Conservation (phyloP, 2,888 invertebrate species). For the Seira ritae region DNA sequence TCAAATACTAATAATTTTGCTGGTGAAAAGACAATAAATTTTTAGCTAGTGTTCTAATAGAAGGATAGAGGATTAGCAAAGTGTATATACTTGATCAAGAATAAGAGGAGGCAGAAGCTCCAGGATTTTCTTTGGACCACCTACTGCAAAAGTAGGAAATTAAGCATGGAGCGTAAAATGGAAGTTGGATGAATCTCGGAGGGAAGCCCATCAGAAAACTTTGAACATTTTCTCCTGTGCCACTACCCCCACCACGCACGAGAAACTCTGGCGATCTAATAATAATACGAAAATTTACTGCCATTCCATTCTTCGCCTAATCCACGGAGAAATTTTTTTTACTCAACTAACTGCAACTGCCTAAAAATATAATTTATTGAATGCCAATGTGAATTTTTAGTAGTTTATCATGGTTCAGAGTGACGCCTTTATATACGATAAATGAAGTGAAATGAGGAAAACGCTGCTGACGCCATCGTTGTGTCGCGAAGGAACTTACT, state of each 20-base stretch:
- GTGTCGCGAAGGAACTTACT: conserved; percentile 23
- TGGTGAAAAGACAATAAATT: conserved; percentile 6
- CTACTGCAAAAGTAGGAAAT: conserved; percentile 46
- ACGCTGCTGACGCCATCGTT: background rate
- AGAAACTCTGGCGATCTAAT: too few relatives aligned
- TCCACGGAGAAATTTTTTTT: background rate
- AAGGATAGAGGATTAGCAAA: background rate
- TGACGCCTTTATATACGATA: background rate
- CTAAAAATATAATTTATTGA: background rate
- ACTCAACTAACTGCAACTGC: background rate
- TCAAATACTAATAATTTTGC: background rate
- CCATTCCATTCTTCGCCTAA: background rate
- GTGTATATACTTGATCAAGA: background rate
- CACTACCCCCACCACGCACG: background rate
- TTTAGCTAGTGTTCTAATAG: background rate
- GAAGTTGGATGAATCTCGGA: conserved; percentile 40
- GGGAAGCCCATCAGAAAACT: background rate
- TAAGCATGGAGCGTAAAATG: conserved; percentile 54
- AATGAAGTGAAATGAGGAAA: background rate
- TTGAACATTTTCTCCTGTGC: background rate
- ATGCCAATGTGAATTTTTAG: background rate
- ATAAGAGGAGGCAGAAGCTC: background rate
- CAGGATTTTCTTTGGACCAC: conserved; percentile 40
- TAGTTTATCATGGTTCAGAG: background rate
- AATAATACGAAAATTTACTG: conserved; percentile 38